Conservation (phyloP, 2,888 invertebrate species). For the Mimas tiliae region DNA sequence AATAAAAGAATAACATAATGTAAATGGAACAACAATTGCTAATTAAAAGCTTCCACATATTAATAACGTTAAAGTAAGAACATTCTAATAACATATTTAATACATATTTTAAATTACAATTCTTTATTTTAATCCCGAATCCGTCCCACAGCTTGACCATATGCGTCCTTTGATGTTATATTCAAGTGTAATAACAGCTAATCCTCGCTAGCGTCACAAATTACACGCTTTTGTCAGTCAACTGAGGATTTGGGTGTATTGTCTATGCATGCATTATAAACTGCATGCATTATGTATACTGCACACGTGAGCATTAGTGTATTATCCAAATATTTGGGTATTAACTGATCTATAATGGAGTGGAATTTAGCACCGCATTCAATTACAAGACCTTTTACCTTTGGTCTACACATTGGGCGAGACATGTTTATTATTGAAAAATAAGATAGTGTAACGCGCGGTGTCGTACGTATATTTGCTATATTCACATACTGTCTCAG, state of each 20-base stretch:
- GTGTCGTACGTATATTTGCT: no score
- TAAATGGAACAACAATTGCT: no score
- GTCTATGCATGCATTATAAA: slow-evolving; percentile 59
- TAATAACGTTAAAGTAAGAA: no score
- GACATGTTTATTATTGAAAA: no score
- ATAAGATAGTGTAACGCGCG: no score
- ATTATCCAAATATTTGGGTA: neutral
- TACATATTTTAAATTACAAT: no score
- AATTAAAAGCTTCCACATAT: no score
- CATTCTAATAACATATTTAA: no score
- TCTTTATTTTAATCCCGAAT: neutral
- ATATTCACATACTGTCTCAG: no score
- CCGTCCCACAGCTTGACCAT: slow-evolving; percentile 9
- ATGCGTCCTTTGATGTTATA: slow-evolving; percentile 58
- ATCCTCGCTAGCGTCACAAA: slow-evolving; percentile 55
- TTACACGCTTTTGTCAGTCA: slow-evolving; percentile 63
- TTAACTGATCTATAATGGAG: slow-evolving; percentile 7
- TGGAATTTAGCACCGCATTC: neutral
- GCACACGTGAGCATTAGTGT: neutral
- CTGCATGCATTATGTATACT: slow-evolving; percentile 50
- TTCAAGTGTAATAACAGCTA: slow-evolving; percentile 65
- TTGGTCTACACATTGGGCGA: no score
- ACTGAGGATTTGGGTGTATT: slow-evolving; percentile 52
- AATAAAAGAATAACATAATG: no score
- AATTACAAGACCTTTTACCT: neutral